phyloP scores from a whole-genome alignment of 2,888 invertebrate genomes.

The Hirtodrosophila alboralis region DNA sequence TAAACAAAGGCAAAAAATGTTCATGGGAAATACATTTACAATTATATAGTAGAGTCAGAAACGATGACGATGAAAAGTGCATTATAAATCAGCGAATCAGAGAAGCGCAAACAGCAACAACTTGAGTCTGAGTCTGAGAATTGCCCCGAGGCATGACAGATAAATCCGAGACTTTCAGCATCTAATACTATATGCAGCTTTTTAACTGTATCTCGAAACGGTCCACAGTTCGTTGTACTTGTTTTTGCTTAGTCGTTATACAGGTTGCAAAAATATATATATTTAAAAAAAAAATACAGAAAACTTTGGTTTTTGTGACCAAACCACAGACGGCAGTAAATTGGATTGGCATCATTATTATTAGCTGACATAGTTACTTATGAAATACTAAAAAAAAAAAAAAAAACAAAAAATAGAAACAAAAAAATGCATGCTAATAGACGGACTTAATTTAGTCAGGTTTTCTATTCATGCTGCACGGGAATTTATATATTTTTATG shows the following conservation, averaged over 20 bases:
- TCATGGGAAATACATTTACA: slow-evolving; percentile 61
- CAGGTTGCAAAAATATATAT: slow-evolving; percentile 44
- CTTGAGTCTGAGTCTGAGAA: slow-evolving; percentile 38
- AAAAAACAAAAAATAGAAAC: background rate
- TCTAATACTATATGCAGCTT: slow-evolving; percentile 3
- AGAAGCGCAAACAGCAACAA: slow-evolving; percentile 25
- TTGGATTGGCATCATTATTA: slow-evolving; percentile 23
- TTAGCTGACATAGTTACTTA: slow-evolving; percentile 9
- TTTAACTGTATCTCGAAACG: slow-evolving; percentile 35
- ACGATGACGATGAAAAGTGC: slow-evolving; percentile 42
- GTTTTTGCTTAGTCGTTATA: slow-evolving; percentile 4
- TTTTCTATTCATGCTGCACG: too few relatives aligned
- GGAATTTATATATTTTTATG: too few relatives aligned
- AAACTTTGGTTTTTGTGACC: slow-evolving; percentile 31
- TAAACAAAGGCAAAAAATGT: slow-evolving; percentile 58
- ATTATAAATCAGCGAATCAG: slow-evolving; percentile 48
- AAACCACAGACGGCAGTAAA: slow-evolving; percentile 22
- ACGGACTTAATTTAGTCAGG: too few relatives aligned
- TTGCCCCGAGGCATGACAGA: slow-evolving; percentile 35
- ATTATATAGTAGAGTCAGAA: slow-evolving; percentile 21
- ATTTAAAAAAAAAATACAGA: too few relatives aligned
- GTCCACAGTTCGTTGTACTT: slow-evolving; percentile 11
- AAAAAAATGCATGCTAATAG: too few relatives aligned
- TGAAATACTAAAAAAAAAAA: background rate
- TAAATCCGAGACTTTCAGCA: slow-evolving; percentile 10